Conservation (phyloP, 2,113 vertebrate species). For the Cyprinodon tularosa region DNA sequence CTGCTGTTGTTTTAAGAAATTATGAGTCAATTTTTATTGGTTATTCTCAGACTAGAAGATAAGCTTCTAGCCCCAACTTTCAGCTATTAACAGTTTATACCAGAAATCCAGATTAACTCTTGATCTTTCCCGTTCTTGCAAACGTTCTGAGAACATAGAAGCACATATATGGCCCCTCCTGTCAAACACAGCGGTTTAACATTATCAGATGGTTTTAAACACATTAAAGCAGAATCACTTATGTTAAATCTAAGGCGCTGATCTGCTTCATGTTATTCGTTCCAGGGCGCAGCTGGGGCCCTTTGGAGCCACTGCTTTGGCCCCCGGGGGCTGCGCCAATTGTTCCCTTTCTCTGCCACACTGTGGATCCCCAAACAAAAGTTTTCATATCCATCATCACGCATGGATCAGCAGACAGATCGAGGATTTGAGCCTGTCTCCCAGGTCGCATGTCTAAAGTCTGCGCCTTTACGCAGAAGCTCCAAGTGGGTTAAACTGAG, state of each 20-base stretch:
- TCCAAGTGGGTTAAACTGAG: slow-evolving; percentile 42
- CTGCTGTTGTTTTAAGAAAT: not conserved
- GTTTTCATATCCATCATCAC: slow-evolving; percentile 44
- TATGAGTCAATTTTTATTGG: not conserved
- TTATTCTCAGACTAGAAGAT: not conserved
- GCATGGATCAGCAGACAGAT: slow-evolving; percentile 25
- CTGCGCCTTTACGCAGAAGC: slow-evolving; percentile 35
- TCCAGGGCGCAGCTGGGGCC: slow-evolving; percentile 54
- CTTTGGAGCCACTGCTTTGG: slow-evolving; percentile 20
- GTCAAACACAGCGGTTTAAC: slow-evolving; percentile 11
- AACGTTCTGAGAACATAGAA: not conserved
- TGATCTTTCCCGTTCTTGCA: slow-evolving; percentile 10
- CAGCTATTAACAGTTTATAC: not conserved
- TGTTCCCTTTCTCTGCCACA: slow-evolving; percentile 40
- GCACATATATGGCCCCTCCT: not conserved
- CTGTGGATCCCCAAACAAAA: slow-evolving; percentile 39
- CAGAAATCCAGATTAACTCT: not conserved
- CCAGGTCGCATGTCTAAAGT: slow-evolving; percentile 22
- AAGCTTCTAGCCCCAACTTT: not conserved
- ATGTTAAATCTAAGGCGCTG: slow-evolving; percentile 31
- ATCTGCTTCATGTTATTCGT: slow-evolving; percentile 58
- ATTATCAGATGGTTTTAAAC: slow-evolving; percentile 49
- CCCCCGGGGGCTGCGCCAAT: slow-evolving; percentile 46
- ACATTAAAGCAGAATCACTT: slow-evolving; percentile 51
- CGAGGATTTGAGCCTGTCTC: not conserved